These are phyloP conservation scores for Varecia variegata DNA, from an alignment of 2,797 vertebrate genomes.

Conservation along the genomic window DNA sequence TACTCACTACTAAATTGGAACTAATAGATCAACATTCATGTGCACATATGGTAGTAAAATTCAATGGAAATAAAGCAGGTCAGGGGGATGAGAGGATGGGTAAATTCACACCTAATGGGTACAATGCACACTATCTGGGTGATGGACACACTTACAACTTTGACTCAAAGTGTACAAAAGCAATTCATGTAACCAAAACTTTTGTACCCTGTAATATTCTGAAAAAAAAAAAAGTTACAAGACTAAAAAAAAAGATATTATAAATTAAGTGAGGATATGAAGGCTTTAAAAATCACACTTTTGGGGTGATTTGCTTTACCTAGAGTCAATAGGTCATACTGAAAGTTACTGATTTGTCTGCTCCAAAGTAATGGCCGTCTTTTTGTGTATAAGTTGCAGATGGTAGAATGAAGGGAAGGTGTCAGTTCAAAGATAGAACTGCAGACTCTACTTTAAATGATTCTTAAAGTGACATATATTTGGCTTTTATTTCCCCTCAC, in stretches of 20 bases:
- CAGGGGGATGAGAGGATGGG: too few relatives aligned
- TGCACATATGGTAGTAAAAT: too few relatives aligned
- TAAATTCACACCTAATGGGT: too few relatives aligned
- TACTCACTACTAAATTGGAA: too few relatives aligned
- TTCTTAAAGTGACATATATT: constrained; percentile 35
- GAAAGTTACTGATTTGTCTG: not conserved
- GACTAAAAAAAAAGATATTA: not conserved
- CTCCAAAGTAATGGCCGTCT: not conserved
- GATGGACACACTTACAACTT: too few relatives aligned
- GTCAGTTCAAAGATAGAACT: constrained; percentile 61
- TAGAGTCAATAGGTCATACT: not conserved
- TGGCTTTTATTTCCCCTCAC: constrained; percentile 37
- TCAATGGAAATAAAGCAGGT: too few relatives aligned
- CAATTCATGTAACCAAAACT: too few relatives aligned
- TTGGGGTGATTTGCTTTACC: not conserved
- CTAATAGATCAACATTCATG: too few relatives aligned
- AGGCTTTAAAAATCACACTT: not conserved
- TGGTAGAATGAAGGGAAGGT: constrained; percentile 22
- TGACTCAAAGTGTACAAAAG: too few relatives aligned
- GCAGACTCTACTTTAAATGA: constrained; percentile 1
- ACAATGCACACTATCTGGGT: too few relatives aligned
- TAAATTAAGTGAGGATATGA: not conserved
- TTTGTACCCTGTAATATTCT: too few relatives aligned
- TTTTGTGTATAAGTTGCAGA: constrained; percentile 32
- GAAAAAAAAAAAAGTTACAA: too few relatives aligned